Base-by-base conservation (phyloP, 2,113 vertebrate genomes). In the Turnix velox region DNA sequence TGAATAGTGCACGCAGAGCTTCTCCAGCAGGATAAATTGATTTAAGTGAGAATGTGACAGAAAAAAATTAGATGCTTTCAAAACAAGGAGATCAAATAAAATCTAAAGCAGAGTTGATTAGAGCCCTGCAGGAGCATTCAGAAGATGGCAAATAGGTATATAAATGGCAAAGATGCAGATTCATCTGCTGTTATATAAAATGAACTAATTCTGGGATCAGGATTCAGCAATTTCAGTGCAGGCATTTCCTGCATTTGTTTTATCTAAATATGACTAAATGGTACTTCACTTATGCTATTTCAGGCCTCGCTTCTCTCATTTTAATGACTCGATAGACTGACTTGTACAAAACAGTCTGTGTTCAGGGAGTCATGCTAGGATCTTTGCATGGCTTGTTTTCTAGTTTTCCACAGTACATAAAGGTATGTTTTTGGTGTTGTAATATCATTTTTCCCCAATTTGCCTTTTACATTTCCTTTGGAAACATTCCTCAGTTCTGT, bases 211-310 rank as follows among this genome's bases (percentile, higher is more conserved):
- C 73, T 91, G 73, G 69, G 83, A 88, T 81, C 69, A 68, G 69
- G 73, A 93, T 88, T 94, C 92, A 93, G 81, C 95, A 79, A 15
- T 92, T 96, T 88, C 73, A 49, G 71, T 80, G 46, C 49, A 76
- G 67, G 79, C 90, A 71, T 91, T 95, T 96, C 90, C 88, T 92
- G 78, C 77, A 79, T 83, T 82, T 95, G 40, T 84, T 91, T 87
- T 83, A 62, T 80, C 78, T 88, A 73, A 80, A 71, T 88, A 83
- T 83, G 59, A 77, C 54, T 85, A 58, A 95, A 58, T 80, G 25
- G 42, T 83, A 28, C 90, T 93, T 91, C 71, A 83, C 54, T 91
- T 90, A 62, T 91, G 71, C 81, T 90, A 9, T 95, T 95, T 95
- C 63, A 85, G 46, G 39, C 71, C 55, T 90, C 85, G 58, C 80